These are phyloP conservation scores for Trachelus stipa DNA, from an alignment of 2,888 invertebrate genomes.

Conservation along the genomic window DNA sequence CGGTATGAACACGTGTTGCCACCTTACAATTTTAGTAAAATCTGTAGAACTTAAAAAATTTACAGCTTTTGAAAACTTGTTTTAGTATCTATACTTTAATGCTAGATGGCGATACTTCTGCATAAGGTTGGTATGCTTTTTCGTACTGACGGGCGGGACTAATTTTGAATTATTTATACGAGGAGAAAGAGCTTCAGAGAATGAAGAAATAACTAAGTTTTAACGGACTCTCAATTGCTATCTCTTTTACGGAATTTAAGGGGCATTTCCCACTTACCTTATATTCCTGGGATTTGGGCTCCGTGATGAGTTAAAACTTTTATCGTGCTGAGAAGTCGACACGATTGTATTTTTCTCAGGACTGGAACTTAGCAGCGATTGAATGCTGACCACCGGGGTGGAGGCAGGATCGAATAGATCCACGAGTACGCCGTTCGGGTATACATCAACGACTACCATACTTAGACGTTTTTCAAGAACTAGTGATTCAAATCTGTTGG, in stretches of 20 bases:
- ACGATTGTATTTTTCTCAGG: conserved; percentile 15
- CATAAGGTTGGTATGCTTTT: background rate
- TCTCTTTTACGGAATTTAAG: background rate
- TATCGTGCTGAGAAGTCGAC: conserved; percentile 17
- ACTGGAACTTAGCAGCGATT: background rate
- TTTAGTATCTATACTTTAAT: background rate
- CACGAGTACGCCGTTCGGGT: conserved; percentile 71
- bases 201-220: background rate
- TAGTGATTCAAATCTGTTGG: conserved; percentile 76
- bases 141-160: background rate
- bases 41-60: background rate
- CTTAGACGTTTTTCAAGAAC: conserved; percentile 75
- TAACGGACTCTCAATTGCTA: background rate
- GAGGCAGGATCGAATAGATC: conserved; percentile 72
- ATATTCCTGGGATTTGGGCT: conserved; percentile 4
- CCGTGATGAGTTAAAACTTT: conserved; percentile 12
- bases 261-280: background rate
- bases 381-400: conserved; percentile 51
- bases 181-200: background rate
- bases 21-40: background rate
- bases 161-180: background rate
- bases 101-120: background rate
- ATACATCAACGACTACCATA: conserved; percentile 71
- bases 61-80: background rate
- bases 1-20: background rate